Base-by-base conservation (phyloP, 2,888 invertebrate species). In the Tridacna crocea region DNA sequence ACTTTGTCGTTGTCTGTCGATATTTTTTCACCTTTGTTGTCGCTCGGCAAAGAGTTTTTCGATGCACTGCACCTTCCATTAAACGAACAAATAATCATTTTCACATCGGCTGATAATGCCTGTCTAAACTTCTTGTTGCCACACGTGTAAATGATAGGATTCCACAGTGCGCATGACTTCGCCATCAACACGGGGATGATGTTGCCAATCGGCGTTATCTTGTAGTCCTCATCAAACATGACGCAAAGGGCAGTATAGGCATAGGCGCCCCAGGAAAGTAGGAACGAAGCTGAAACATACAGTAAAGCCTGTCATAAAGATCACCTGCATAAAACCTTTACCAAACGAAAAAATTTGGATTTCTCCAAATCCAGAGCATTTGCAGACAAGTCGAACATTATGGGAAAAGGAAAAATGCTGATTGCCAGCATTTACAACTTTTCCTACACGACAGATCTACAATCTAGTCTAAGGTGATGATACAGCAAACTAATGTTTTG, bases 241-340 rank as follows among this genome's bases (percentile, higher is more conserved):
- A 66, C 66, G 1, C 74, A 51, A 22, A 79, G 24, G 0, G 79
- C 73, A 1, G 72, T 47, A 12, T 74, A 19, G 6, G 79, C 74
- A 48, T 79, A 79, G 8, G 79, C 74, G 22, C 79, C 79, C 79
- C 79, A 79, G 8, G 79, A 74, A 12, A 79, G 17, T 19, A 79
- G 68, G 55, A 79, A 79, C 27, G 46, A 74, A 1, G 60, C 79
- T 79, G 74, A 68, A 79, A 79, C 13, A 51, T 19, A 72, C 36
- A 36, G 36, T 36, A 36, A 36, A 36, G 8, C 36, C 36, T 36
- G 36, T 36, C 36, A 36, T 36, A 8, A 8, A 4, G 36, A 36
- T 36, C 36, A 36, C 36, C 36, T 36, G 2, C 8, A 36, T 36
- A 36, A 36, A 36, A 36, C 8, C 36, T 36, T 36, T 36, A 36